A percentile compares a stretch with the other conserved stretches of the same genome.
phyloP scores from a whole-genome alignment of 2,113 vertebrate genomes.

The Triplophysa siluroides region DNA sequence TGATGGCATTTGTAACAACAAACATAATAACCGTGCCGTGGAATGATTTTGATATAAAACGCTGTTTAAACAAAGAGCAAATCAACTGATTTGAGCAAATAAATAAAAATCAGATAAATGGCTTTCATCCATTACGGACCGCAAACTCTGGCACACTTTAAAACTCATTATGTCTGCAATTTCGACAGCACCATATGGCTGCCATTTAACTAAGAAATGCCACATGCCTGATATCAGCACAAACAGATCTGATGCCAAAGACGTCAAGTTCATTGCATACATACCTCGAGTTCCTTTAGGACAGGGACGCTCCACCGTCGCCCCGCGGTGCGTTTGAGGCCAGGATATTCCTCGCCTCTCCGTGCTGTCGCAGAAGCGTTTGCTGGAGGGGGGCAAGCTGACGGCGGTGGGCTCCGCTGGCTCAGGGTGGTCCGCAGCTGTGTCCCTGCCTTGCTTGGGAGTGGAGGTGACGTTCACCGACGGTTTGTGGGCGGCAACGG shows the following conservation, averaged over 20 bases:
- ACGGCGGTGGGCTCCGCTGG: slow-evolving; percentile 82
- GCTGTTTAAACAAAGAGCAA: background rate
- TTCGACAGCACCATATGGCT: background rate
- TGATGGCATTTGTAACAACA: background rate
- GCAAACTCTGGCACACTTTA: background rate
- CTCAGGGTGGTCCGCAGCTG: slow-evolving; percentile 75
- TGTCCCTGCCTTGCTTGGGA: slow-evolving; percentile 82
- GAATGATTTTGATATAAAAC: background rate
- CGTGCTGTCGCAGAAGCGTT: slow-evolving; percentile 89
- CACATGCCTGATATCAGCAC: background rate
- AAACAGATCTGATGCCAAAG: background rate
- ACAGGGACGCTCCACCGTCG: slow-evolving; percentile 92
- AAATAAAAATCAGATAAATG: background rate
- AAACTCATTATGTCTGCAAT: background rate
- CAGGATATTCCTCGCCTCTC: slow-evolving; percentile 88
- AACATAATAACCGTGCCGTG: background rate
- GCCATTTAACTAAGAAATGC: background rate
- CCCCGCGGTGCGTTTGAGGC: slow-evolving; percentile 93
- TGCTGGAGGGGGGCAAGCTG: slow-evolving; percentile 85
- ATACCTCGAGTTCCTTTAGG: slow-evolving; percentile 96
- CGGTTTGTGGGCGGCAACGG: slow-evolving; percentile 74
- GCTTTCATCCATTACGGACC: background rate
- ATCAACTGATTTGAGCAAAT: background rate
- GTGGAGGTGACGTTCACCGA: slow-evolving; percentile 74
- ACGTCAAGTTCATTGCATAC: background rate